phyloP scores from a whole-genome alignment of 2,888 invertebrate species.

The Drosophila eohydei region DNA sequence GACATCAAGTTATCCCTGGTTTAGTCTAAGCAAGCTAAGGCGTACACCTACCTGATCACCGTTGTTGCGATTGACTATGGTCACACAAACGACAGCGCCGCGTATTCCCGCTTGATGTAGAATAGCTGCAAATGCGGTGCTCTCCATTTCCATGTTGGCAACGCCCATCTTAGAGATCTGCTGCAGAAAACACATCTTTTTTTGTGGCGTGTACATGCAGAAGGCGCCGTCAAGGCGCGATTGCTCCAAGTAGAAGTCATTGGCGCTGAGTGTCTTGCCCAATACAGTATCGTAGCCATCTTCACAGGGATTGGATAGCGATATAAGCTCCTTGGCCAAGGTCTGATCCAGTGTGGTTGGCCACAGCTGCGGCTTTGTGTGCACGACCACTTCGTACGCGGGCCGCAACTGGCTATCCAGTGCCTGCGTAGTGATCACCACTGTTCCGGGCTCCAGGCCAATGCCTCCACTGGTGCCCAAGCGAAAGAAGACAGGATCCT shows the following conservation, averaged over 20 bases:
- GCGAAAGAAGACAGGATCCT: slow-evolving; percentile 95
- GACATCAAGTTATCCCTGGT: neutral
- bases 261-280: slow-evolving; percentile 97
- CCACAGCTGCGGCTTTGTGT: slow-evolving; percentile 90
- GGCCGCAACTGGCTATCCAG: slow-evolving; percentile 93
- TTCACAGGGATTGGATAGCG: slow-evolving; percentile 87
- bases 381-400: slow-evolving; percentile 90
- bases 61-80: slow-evolving; percentile 93
- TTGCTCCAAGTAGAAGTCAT: slow-evolving; percentile 97
- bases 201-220: slow-evolving; percentile 93
- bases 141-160: slow-evolving; percentile 98
- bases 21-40: no score
- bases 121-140: slow-evolving; percentile 94
- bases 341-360: slow-evolving; percentile 92
- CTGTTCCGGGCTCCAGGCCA: slow-evolving; percentile 95
- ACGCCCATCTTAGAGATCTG: slow-evolving; percentile 90
- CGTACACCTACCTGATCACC: slow-evolving; percentile 90
- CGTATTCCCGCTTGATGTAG: slow-evolving; percentile 95
- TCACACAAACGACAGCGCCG: slow-evolving; percentile 95
- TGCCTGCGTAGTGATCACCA: slow-evolving; percentile 94
- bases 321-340: slow-evolving; percentile 90
- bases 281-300: slow-evolving; percentile 92
- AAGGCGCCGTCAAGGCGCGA: slow-evolving; percentile 96
- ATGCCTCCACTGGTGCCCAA: slow-evolving; percentile 96
- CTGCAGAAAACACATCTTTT: slow-evolving; percentile 93